Evolutionary conservation across 2,797 vertebrate species (phyloP).

Genomic region (Gymnoscopelus braueri): DNA sequence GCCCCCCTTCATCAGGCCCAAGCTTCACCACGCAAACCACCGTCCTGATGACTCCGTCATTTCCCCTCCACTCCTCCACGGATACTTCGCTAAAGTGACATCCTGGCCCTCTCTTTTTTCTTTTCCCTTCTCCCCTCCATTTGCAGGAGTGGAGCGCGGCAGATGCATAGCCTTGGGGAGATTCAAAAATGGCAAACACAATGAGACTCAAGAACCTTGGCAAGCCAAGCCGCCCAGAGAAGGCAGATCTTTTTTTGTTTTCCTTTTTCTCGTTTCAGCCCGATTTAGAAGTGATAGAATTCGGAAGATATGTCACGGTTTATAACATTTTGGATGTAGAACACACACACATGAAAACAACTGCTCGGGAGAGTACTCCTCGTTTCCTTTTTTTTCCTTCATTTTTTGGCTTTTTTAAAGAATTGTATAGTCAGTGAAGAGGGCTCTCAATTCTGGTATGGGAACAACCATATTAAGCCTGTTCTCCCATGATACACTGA

Average conservation of each 20-base stretch:
- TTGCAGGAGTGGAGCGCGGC: constrained; percentile 65
- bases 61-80: constrained; percentile 54
- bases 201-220: constrained; percentile 75
- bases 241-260: constrained; percentile 31
- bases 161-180: constrained; percentile 77
- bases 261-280: neutral
- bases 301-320: constrained; percentile 3
- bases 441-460: constrained; percentile 16
- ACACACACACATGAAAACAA: neutral
- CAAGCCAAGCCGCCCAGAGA: constrained; percentile 36
- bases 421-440: constrained; percentile 10
- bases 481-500: constrained; percentile 28
- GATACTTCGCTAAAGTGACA: constrained; percentile 78
- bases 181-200: constrained; percentile 77
- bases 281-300: constrained; percentile 17
- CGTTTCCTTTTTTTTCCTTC: neutral
- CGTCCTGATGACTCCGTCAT: constrained; percentile 73
- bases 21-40: constrained; percentile 63
- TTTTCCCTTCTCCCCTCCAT: constrained; percentile 44
- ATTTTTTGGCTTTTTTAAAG: constrained; percentile 3
- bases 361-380: neutral
- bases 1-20: constrained; percentile 64
- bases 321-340: constrained; percentile 19
- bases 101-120: constrained; percentile 28
- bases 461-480: constrained; percentile 25